Base-by-base conservation (phyloP, 2,797 vertebrate species). In the Parauchenoglanis ngamensis region DNA sequence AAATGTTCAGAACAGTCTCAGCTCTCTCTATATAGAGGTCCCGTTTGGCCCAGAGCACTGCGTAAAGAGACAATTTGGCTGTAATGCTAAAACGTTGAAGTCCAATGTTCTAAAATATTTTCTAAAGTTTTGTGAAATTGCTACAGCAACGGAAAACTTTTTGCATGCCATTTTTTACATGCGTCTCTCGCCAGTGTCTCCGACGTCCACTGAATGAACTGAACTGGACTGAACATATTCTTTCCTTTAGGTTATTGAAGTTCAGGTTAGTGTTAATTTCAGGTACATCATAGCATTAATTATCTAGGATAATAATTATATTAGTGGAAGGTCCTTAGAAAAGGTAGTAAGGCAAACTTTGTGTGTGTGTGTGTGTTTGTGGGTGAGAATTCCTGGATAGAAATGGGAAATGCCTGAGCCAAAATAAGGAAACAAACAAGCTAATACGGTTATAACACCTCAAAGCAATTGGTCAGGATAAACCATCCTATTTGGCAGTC, bases 391-490 rank as follows among this genome's bases (percentile, higher is more conserved):
- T 44, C 23, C 49, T 77, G 25, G 5, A 68, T 70, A 84, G 75
- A 61, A 78, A 49, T 23, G 40, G 44, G 28, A 83, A n/a, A 19
- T 8, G 0, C 23, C 44, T 25, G 6, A 73, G 49, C 5, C 73
- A 57, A 70, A 31, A 61, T 59, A 59, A 79, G 59, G 52, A 79
- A 72, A 84, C 52, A 72, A 49, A 78, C 49, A 79, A 25, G 54
- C 44, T 86, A 63, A 73, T 84, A 63, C 77, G 82, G 52, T 72
- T 75, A 84, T 46, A 78, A 57, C 76, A 70, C 35, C 88, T 81
- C 40, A 28, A 56, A 86, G 49, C 67, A n/a, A 54, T 44, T 61
- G 83, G 68, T 67, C 31, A 59, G 76, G 52, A 7, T 68, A 11
- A 70, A 61, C 23, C 52, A 73, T 80, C 79, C 73, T 65, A 23